Evolutionary conservation across 1,140 invertebrate species (phyloP).

Genomic region (Calephelis nemesis): DNA sequence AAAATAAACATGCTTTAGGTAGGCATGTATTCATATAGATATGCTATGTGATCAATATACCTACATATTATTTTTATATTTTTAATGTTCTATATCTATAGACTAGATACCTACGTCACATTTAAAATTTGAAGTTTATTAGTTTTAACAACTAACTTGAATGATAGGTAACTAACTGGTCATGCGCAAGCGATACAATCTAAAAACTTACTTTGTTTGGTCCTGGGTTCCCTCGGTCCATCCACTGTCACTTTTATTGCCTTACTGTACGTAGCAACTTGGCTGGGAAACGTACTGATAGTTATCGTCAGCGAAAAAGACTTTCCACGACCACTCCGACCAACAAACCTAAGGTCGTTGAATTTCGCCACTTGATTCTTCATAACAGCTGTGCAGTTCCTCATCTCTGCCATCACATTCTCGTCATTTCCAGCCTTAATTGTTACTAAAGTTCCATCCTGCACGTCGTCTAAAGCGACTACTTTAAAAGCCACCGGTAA

Average conservation of each 20-base stretch:
- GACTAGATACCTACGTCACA: too few relatives aligned
- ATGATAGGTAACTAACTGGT: neutral
- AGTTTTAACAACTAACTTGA: too few relatives aligned
- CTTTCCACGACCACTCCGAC: constrained; percentile 95
- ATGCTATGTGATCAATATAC: too few relatives aligned
- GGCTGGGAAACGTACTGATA: constrained; percentile 92
- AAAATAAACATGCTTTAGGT: too few relatives aligned
- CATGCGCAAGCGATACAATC: neutral
- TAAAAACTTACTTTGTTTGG: constrained; percentile 94
- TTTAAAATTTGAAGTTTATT: too few relatives aligned
- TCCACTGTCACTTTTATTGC: constrained; percentile 99
- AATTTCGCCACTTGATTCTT: constrained; percentile 98
- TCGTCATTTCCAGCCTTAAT: constrained; percentile 97
- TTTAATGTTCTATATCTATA: too few relatives aligned
- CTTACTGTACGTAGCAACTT: constrained; percentile 96
- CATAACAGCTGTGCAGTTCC: constrained; percentile 95
- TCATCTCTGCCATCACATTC: constrained; percentile 95
- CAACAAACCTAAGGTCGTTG: constrained; percentile 97
- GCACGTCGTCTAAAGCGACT: constrained; percentile 93
- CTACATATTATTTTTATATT: too few relatives aligned
- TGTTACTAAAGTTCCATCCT: constrained; percentile 95
- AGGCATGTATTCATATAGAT: too few relatives aligned
- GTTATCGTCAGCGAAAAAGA: constrained; percentile 97
- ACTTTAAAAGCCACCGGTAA: constrained; percentile 96
- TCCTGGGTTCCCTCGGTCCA: constrained; percentile 97